These are phyloP conservation scores for Aix galericulata DNA, from an alignment of 2,113 vertebrate genomes.

Conservation along the genomic window DNA sequence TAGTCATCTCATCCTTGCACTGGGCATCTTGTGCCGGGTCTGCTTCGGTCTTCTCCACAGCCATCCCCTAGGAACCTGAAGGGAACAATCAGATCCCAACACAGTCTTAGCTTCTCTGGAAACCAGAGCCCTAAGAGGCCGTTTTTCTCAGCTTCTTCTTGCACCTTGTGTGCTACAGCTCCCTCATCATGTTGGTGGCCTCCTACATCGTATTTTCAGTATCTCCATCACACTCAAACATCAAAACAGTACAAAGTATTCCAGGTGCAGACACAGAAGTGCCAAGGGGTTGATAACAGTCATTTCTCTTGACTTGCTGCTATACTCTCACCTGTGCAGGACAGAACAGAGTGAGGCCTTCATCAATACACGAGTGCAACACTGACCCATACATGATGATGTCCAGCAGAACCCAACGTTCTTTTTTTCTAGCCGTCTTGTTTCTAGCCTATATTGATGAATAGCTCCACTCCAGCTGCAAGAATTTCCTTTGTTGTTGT, in stretches of 20 bases:
- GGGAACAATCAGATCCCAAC: background rate
- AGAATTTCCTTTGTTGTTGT: background rate
- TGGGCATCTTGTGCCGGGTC: background rate
- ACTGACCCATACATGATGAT: background rate
- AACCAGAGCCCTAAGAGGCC: background rate
- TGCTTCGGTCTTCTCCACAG: background rate
- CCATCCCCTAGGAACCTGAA: background rate
- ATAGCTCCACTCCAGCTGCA: background rate
- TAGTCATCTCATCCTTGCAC: background rate
- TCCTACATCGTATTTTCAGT: background rate
- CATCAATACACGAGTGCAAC: background rate
- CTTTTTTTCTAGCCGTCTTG: background rate
- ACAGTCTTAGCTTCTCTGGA: background rate
- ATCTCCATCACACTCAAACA: background rate
- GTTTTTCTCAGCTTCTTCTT: no score
- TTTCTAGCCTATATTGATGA: background rate
- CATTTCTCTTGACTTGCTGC: background rate
- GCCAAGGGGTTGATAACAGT: background rate
- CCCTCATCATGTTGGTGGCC: background rate
- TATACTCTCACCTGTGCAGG: no score
- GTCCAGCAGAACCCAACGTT: background rate
- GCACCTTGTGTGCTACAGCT: no score
- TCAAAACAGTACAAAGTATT: background rate
- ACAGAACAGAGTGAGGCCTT: background rate
- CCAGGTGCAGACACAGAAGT: background rate